A percentile compares a stretch with the other conserved stretches of the same genome.
Evolutionary conservation across 2,888 invertebrate species (phyloP).

Genomic region (Kryphioiulus occultus): DNA sequence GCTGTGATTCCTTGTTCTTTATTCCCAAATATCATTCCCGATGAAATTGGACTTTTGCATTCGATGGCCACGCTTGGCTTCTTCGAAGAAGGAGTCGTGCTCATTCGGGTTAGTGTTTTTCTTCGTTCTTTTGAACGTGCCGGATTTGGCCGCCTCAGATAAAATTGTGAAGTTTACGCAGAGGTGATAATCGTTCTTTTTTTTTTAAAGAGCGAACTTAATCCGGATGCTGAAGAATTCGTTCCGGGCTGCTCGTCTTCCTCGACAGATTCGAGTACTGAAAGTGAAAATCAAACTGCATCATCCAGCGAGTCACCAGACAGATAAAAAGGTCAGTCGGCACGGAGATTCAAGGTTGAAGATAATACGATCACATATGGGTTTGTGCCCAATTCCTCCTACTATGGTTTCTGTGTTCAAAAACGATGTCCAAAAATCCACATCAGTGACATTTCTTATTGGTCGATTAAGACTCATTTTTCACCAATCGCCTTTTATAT

Average conservation of each 20-base stretch:
- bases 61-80: conserved; percentile 43
- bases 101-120: conserved; percentile 4
- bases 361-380: neutral
- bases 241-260: conserved; percentile 49
- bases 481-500: neutral
- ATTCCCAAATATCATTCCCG: conserved; percentile 6
- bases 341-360: neutral
- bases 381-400: neutral
- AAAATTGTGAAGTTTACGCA: too few relatives aligned
- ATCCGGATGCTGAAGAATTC: conserved; percentile 54
- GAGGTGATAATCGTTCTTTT: neutral
- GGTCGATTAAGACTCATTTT: conserved; percentile 4
- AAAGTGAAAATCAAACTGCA: neutral
- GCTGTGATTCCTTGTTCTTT: conserved; percentile 40
- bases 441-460: conserved; percentile 23
- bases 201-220: conserved; percentile 51
- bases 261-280: neutral
- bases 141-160: too few relatives aligned
- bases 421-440: neutral
- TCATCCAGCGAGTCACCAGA: conserved; percentile 50
- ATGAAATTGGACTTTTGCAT: neutral
- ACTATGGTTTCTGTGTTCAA: conserved; percentile 6
- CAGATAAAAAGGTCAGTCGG: conserved; percentile 51
- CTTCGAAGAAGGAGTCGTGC: conserved; percentile 43
- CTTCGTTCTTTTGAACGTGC: too few relatives aligned